phyloP scores from a whole-genome alignment of 2,113 vertebrate genomes.

The Astur gentilis region DNA sequence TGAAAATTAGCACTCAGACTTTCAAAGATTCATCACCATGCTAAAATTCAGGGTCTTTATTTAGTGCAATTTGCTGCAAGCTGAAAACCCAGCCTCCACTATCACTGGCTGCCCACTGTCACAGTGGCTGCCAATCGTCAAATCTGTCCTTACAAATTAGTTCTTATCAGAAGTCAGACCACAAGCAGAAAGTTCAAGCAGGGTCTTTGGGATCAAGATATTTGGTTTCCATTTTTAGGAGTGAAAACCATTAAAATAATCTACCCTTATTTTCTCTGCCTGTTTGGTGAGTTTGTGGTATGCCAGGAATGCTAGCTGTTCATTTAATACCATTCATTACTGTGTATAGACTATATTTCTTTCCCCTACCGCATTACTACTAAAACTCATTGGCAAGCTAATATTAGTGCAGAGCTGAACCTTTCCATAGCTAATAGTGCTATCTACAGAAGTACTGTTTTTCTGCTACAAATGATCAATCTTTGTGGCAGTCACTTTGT shows the following conservation, averaged over 20 bases:
- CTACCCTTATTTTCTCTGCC: background rate
- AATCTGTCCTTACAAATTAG: background rate
- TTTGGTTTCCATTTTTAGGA: constrained; percentile 30
- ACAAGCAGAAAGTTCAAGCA: constrained; percentile 20
- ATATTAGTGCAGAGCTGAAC: background rate
- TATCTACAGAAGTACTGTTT: background rate
- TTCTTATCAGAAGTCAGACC: background rate
- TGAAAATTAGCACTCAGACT: background rate
- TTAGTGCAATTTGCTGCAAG: background rate
- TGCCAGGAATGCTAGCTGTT: constrained; percentile 1
- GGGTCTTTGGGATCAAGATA: background rate
- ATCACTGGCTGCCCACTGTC: background rate
- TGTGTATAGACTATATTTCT: background rate
- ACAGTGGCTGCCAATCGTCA: background rate
- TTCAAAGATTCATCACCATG: fast-evolving
- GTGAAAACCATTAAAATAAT: background rate
- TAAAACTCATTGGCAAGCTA: background rate
- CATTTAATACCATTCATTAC: background rate
- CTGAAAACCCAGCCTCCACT: background rate
- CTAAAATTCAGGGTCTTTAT: background rate
- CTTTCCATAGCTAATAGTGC: background rate
- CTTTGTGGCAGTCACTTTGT: background rate
- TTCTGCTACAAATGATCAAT: background rate
- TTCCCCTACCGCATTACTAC: background rate
- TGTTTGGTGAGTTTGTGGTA: background rate